Base-by-base conservation (phyloP, 2,888 invertebrate genomes). In the Diadegma fenestrale region DNA sequence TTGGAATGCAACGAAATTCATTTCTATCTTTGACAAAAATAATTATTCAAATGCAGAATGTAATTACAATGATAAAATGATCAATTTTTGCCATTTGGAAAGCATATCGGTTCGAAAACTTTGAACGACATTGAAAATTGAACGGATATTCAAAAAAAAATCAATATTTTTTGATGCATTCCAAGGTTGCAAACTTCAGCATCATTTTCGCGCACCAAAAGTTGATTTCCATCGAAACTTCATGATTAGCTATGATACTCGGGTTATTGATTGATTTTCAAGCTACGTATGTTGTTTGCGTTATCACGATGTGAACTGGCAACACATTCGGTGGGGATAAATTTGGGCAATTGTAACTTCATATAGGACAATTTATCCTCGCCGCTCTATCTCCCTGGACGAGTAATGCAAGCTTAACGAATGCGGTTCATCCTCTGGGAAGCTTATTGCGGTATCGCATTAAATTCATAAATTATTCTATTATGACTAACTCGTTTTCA, bases 301-400 rank as follows among this genome's bases (percentile, higher is more conserved):
- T 64, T n/a, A 64, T 64, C 63, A 37, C 63, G n/a, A 63, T 17
- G 33, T n/a, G 33, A 37, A 64, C 33, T 37, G 63, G n/a, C n/a
- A 12, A 6, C 10, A 12, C 19, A n/a, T n/a, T 43, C 43, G 66
- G n/a, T 14, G 41, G 43, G 66, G 26, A 12, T 12, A 19, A 66
- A 43, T 66, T 14, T 14, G 1, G 22, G 19, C 41, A 19, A 41
- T 22, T 66, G 41, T 66, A 14, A 41, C 66, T 66, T 37, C 2
- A 22, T 66, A 66, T 37, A 8, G 19, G 10, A 19, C 8, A 66
- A 43, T 66, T 22, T 22, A 14, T 43, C 14, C 33, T 19, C 19
- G n/a, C n/a, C n/a, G n/a, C n/a, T 22, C 66, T 22, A 66, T 43
- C 66, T 41, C 22, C 33, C 66, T 66, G 19, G 41, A 22, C 22